phyloP scores from a whole-genome alignment of 1,140 invertebrate genomes.

The Tetramorium parvispinum region DNA sequence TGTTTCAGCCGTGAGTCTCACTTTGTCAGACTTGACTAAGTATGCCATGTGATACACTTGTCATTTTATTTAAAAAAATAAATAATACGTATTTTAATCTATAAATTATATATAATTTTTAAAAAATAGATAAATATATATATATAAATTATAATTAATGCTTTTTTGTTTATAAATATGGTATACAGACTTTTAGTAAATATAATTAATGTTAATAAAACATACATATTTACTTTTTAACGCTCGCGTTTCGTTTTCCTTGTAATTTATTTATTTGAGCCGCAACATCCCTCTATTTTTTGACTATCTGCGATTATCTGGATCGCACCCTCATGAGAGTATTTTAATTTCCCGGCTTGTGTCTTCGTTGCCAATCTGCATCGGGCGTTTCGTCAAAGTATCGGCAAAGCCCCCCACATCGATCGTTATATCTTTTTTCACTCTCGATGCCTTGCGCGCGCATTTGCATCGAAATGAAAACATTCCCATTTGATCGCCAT shows the following conservation, averaged over 20 bases:
- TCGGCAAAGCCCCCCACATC: constrained; percentile 26
- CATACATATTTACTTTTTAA: not conserved
- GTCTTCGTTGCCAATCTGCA: constrained; percentile 32
- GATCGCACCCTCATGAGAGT: constrained; percentile 12
- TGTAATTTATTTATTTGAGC: not conserved
- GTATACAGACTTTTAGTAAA: no score
- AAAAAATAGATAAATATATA: no score
- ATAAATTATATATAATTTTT: not conserved
- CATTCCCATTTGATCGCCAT: constrained; percentile 73
- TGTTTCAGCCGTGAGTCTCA: no score
- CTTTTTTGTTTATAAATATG: no score
- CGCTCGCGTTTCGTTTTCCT: not conserved
- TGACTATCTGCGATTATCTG: constrained; percentile 20
- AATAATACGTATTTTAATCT: no score
- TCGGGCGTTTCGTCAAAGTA: constrained; percentile 52
- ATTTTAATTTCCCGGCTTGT: constrained; percentile 48
- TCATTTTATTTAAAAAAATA: no score
- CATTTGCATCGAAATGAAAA: constrained; percentile 82
- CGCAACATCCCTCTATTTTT: not conserved
- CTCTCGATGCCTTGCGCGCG: constrained; percentile 31
- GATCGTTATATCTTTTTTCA: constrained; percentile 48
- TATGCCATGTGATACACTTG: no score
- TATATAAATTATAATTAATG: no score
- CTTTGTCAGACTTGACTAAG: no score
- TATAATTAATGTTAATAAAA: not conserved